These are phyloP conservation scores for Chrysogorgia sp. DNA, from an alignment of 92 coral and sea anemone species.

Conservation along the genomic window DNA sequence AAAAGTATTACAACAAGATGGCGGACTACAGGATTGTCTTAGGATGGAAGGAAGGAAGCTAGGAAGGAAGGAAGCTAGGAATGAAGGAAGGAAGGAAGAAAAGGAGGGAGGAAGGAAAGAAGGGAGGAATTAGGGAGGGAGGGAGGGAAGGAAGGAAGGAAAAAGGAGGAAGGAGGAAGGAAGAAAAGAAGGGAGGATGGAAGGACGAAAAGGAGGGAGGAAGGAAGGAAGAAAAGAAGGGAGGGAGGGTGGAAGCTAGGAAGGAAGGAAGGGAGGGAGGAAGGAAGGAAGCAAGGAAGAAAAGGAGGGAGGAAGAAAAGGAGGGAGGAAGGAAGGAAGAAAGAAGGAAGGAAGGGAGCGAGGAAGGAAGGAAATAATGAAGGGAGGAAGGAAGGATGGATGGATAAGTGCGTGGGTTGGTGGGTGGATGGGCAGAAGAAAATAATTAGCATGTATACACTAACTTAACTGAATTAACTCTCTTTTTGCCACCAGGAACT, in stretches of 20 bases:
- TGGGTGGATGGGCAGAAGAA: no score
- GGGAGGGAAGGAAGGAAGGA: neutral
- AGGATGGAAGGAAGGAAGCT: no score
- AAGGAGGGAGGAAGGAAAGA: neutral
- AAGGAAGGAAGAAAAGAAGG: neutral
- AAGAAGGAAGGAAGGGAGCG: no score
- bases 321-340: no score
- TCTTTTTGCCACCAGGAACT: constrained; percentile 58
- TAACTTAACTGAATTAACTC: neutral
- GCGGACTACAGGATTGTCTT: no score
- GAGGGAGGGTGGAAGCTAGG: neutral
- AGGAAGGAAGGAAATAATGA: no score
- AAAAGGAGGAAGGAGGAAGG: neutral
- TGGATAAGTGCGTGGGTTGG: no score
- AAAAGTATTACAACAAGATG: no score
- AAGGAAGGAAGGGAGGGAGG: neutral
- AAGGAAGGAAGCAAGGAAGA: neutral
- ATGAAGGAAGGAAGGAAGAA: neutral
- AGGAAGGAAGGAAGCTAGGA: no score
- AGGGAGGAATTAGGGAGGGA: neutral
- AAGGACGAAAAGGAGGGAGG: neutral
- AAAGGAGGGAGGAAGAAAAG: neutral
- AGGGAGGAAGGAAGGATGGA: no score
- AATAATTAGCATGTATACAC: no score
- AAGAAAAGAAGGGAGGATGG: neutral